Evolutionary conservation across 1,140 invertebrate species (phyloP).

Genomic region (Formica exsecta): DNA sequence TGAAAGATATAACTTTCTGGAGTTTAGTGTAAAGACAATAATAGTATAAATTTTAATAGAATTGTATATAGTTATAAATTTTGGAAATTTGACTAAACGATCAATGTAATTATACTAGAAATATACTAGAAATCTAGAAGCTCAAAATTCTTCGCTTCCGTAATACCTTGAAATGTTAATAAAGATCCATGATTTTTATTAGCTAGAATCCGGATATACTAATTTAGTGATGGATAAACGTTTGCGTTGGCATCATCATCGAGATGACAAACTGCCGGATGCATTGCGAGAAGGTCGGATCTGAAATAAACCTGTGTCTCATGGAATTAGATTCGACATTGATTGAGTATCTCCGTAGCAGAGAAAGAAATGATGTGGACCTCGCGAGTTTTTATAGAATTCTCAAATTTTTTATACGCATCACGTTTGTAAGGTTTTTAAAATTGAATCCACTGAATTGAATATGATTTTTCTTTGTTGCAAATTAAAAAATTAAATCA

Average conservation of each 20-base stretch:
- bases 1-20: too few species aligned
- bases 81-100: not conserved
- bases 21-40: not conserved
- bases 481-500: not conserved
- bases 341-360: conserved; percentile 33
- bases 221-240: conserved; percentile 24
- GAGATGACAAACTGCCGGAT: conserved; percentile 45
- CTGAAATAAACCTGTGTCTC: conserved; percentile 65
- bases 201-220: not conserved
- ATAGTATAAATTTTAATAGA: conserved; percentile 1
- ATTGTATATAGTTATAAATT: not conserved
- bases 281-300: conserved; percentile 58
- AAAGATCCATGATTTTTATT: conserved; percentile 14
- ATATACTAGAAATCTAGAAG: not conserved
- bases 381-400: conserved; percentile 41
- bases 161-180: conserved; percentile 8
- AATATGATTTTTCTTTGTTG: not conserved
- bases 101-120: not conserved
- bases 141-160: not conserved
- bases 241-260: conserved; percentile 46
- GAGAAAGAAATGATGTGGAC: conserved; percentile 19
- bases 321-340: conserved; percentile 60
- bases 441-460: not conserved
- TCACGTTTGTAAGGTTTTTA: not conserved
- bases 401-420: not conserved